phyloP scores from a whole-genome alignment of 2,888 invertebrate genomes.

The Alloscopus bannaensis region DNA sequence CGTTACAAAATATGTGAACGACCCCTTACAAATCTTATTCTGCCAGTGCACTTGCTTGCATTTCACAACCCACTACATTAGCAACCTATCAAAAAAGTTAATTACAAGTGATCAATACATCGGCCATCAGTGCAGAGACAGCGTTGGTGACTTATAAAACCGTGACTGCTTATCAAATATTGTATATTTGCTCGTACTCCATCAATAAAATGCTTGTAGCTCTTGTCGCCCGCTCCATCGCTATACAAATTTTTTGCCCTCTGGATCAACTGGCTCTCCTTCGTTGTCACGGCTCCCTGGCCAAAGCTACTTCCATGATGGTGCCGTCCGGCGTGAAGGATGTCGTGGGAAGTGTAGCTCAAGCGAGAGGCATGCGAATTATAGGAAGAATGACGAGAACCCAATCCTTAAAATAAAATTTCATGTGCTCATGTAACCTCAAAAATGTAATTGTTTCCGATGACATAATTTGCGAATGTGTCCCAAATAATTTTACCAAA shows the following conservation, averaged over 20 bases:
- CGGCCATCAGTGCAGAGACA: too few relatives aligned
- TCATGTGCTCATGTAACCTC: too few relatives aligned
- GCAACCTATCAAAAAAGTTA: too few relatives aligned
- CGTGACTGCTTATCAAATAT: too few relatives aligned
- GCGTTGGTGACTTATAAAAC: too few relatives aligned
- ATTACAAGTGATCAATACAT: too few relatives aligned
- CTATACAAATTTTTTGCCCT: constrained; percentile 71
- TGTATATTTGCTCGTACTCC: constrained; percentile 20
- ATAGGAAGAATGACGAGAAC: constrained; percentile 93
- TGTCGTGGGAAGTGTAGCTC: constrained; percentile 95
- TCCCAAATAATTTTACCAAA: constrained; percentile 44
- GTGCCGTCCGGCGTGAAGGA: constrained; percentile 81
- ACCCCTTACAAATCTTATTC: too few relatives aligned
- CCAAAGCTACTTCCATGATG: too few relatives aligned
- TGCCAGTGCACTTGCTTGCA: too few relatives aligned
- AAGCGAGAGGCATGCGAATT: constrained; percentile 95
- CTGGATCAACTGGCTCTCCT: constrained; percentile 87
- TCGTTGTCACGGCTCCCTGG: constrained; percentile 83
- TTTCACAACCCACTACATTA: too few relatives aligned
- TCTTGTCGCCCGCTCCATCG: constrained; percentile 35
- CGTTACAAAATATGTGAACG: too few relatives aligned
- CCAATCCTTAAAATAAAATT: constrained; percentile 74
- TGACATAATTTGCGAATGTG: neutral
- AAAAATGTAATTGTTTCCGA: neutral
- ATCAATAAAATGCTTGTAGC: constrained; percentile 24